phyloP scores from a whole-genome alignment of 2,888 invertebrate species.

The Pinctada fucata region DNA sequence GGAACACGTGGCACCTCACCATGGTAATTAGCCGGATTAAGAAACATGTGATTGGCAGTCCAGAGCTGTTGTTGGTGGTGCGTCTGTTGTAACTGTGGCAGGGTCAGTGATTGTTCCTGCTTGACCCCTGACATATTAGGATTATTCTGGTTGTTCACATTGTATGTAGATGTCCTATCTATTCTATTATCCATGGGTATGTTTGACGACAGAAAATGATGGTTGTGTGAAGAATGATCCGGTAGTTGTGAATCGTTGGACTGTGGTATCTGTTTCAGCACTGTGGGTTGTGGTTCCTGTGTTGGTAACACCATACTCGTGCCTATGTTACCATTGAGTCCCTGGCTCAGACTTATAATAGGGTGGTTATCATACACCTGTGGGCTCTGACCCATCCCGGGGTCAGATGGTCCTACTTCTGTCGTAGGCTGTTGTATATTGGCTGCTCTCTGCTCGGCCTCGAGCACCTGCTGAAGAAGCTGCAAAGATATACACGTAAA shows the following conservation, averaged over 20 bases:
- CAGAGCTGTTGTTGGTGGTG: constrained; percentile 9
- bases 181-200: background rate
- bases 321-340: too few relatives aligned
- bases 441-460: background rate
- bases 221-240: background rate
- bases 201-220: background rate
- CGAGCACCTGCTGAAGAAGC: constrained; percentile 7
- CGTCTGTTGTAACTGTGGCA: background rate
- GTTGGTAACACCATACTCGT: background rate
- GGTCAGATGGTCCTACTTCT: background rate
- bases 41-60: constrained; percentile 5
- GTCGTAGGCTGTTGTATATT: background rate
- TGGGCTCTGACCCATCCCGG: background rate
- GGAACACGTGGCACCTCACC: constrained; percentile 9
- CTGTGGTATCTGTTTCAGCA: background rate
- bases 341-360: too few relatives aligned
- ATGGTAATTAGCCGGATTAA: background rate
- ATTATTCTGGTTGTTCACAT: background rate
- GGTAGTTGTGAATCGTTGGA: background rate
- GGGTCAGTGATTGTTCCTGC: background rate
- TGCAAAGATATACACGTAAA: background rate
- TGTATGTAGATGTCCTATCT: too few relatives aligned
- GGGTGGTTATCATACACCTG: background rate
- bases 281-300: background rate
- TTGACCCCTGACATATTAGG: constrained; percentile 6